phyloP scores from a whole-genome alignment of 2,888 invertebrate species.

The Microplitis deprimator region DNA sequence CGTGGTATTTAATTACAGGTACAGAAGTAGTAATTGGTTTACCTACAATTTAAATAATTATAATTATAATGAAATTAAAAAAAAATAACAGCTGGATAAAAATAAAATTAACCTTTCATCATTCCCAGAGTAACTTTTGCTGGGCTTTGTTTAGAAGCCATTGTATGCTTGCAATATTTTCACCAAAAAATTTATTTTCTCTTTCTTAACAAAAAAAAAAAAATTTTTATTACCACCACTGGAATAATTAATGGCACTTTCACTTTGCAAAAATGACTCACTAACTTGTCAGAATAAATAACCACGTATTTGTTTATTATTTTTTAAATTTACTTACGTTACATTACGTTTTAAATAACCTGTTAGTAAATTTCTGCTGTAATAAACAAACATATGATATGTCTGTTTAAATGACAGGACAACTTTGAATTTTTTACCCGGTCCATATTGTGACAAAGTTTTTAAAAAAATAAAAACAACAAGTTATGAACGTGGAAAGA shows the following conservation, averaged over 20 bases:
- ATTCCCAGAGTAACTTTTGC: constrained; percentile 67
- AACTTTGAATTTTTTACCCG: constrained; percentile 28
- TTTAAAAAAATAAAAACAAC: not conserved
- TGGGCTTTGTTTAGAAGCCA: constrained; percentile 65
- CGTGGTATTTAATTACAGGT: constrained; percentile 80
- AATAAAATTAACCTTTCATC: constrained; percentile 64
- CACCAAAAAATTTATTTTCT: not conserved
- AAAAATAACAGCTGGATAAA: constrained; percentile 22
- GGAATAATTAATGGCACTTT: constrained; percentile 11
- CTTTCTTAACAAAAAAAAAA: not conserved
- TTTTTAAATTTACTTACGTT: not conserved
- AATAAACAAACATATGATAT: not conserved
- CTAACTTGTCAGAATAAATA: not conserved
- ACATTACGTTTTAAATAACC: not conserved
- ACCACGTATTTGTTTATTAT: not conserved
- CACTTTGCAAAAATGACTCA: not conserved
- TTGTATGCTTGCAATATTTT: constrained; percentile 39
- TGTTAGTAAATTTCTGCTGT: not conserved
- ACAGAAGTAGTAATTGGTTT: constrained; percentile 71
- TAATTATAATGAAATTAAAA: constrained; percentile 12
- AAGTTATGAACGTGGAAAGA: not conserved
- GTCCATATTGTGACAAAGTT: not conserved
- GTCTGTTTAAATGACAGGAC: not conserved
- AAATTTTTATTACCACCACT: constrained; percentile 4
- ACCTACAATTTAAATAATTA: constrained; percentile 57